Base-by-base conservation (phyloP, 2,113 vertebrate species). In the Scomber colias region DNA sequence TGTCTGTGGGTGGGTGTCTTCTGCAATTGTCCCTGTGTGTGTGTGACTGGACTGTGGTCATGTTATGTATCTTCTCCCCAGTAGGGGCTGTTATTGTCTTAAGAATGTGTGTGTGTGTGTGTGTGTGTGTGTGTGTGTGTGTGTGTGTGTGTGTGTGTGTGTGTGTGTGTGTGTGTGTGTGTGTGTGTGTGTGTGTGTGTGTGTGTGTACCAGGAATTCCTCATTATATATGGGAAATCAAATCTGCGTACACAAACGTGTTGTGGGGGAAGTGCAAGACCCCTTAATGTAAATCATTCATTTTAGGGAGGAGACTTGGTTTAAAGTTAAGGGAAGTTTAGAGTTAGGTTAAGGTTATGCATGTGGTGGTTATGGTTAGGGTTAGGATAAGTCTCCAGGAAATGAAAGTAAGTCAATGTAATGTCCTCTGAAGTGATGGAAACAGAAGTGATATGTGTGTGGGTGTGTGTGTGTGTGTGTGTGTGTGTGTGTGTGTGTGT, bases 31-130 rank as follows among this genome's bases (percentile, higher is more conserved):
- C 57, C 60, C 57, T 77, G 71, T 75, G 83, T 73, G 46, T 76
- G 50, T 45, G 56, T 40, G 35, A 71, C 49, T 79, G 70, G 24
- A 27, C 24, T 27, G 24, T 75, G 56, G 35, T 54, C 62, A 71
- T 89, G 88, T 83, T 89, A 75, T 87, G 80, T 88, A 56, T 75
- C 73, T 88, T 85, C 79, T 88, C 79, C 89, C 90, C 82, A 84
- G 90, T 53, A 90, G 85, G 89, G 87, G 78, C 80, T 90, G 87
- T 89, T 88, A 88, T 92, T 91, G 91, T 92, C 82, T 87, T 84
- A 75, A 86, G 77, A 81, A 74, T 91, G 56, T 77, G 77, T 78
- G 35, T 77, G 53, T 76, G 67, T 71, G 77, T 66, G 64, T 68
- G 72, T 69, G 64, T 55, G 53, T 64, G 69, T 59, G 70, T 75